Evolutionary conservation across 2,797 vertebrate species (phyloP), one percentile per base, ranked within the genome.

Genomic region (Loriculus beryllinus): DNA sequence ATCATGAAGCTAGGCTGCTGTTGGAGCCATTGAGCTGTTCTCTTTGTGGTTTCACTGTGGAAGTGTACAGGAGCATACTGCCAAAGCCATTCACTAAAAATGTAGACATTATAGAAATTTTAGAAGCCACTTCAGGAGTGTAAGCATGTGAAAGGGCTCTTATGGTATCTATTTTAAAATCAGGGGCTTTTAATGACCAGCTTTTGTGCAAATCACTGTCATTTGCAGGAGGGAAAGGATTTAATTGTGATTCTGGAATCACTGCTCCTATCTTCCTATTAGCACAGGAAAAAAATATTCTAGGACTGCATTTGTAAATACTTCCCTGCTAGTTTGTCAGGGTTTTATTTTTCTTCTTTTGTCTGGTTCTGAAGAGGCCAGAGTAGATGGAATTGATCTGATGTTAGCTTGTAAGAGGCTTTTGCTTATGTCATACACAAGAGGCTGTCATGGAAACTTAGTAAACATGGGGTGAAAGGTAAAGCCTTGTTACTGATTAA

Each of bases 401-500:
- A 62, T 85, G 43, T 76, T 48, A 42, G 48, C 47, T 74, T 87
- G 9, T 87, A 52, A 85, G 80, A 87, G 74, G 43, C 35, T 85
- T 93, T 93, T 74, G 69, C 65, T 82, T 86, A 26, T 62, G 54
- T 84, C 81, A 94, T 94, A 82, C 77, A 92, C 86, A 90, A 94
- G 84, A 94, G 65, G 23, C 60, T 91, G 45, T 91, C 63, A 65
- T 33, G 10, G 88, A 83, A 95, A 88, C 81, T 67, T 88, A 49
- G 70, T 95, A 95, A 94, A 90, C 45, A 8, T 54, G 69, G 62
- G 90, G 92, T 95, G 75, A 96, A 92, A 97, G 88, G 88, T 95
- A 92, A 96, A 96, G 69, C n/a, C 25, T 59, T 89, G 93, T 96
- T 96, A 95, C 87, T 96, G 57, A 96, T 97, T 96, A 96, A 95